Base-by-base conservation (phyloP, 2,113 vertebrate species). In the Rattus rattus region DNA sequence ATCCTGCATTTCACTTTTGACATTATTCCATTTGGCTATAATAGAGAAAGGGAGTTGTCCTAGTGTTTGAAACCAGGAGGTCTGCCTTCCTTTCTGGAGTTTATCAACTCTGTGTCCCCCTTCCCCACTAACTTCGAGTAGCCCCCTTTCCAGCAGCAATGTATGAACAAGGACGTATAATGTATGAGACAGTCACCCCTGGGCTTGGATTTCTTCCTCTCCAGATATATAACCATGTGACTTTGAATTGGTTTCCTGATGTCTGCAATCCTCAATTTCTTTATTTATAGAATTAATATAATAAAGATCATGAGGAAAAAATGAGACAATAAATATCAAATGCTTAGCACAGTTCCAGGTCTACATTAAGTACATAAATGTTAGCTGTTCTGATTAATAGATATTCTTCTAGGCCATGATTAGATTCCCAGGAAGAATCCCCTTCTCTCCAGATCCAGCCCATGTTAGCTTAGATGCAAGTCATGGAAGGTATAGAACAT, bases 251-350 rank as follows among this genome's bases (percentile, higher is more conserved):
- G 22, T 93, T 95, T 96, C 84, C 92, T 90, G 90, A 91, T 43
- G 54, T 92, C 20, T 85, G 36, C 43, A 75, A 59, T 86, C 54
- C 49, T 95, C 47, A 90, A 43, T 88, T 96, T 96, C 88, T 10
- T 93, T 69, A 91, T 91, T 90, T 95, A 54, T 93, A 87, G 94
- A 84, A 93, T 63, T 28, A 94, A 67, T 52, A 24, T 65, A 88
- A 88, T 3, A 0, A 79, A 89, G 88, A 93, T 92, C 69, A 61
- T 52, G 33, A 85, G 33, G 75, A 88, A 90, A 95, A 90, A 84
- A 59, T 79, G 72, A 97, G 88, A 95, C 88, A 94, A 93, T 89
- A 65, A 95, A 75, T 85, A 85, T 96, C 91, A 92, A 94, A 95
- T 90, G 90, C 83, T 97, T 96, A 70, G 70, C 69, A 52, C 10